Conservation (phyloP, 2,797 vertebrate genomes). For the Percopsis omiscomaycus region DNA sequence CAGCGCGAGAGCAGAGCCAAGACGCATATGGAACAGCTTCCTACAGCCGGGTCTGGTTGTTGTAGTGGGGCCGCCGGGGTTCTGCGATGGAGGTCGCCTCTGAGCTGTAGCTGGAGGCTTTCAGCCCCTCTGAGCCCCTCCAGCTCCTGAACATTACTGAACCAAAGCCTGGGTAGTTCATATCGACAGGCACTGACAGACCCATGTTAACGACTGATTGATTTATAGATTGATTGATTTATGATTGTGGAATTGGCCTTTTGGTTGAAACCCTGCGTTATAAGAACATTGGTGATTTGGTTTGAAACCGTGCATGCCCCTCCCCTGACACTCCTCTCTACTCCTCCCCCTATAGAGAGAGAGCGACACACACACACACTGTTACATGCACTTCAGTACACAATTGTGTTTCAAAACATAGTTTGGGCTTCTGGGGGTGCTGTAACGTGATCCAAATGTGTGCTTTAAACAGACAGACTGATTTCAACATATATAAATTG, state of each 20-base stretch:
- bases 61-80: slow-evolving; percentile 15
- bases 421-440: too few relatives aligned
- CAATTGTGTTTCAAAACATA: too few relatives aligned
- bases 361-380: too few relatives aligned
- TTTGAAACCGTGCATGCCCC: too few relatives aligned
- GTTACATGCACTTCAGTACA: too few relatives aligned
- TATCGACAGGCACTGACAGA: slow-evolving; percentile 52
- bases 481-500: slow-evolving; percentile 6
- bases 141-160: slow-evolving; percentile 66
- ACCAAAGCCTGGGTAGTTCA: slow-evolving; percentile 54
- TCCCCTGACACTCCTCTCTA: too few relatives aligned
- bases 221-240: slow-evolving; percentile 31
- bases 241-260: background rate
- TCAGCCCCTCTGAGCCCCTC: slow-evolving; percentile 60
- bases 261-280: too few relatives aligned
- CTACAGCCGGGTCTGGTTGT: background rate
- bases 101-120: slow-evolving; percentile 64
- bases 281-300: too few relatives aligned
- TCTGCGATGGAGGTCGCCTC: slow-evolving; percentile 49
- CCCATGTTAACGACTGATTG: slow-evolving; percentile 7
- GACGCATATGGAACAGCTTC: background rate
- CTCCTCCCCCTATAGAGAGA: too few relatives aligned
- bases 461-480: too few relatives aligned
- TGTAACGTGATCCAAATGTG: too few relatives aligned
- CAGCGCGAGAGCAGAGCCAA: background rate